Evolutionary conservation across 2,888 invertebrate genomes (phyloP), one percentile per base, ranked within the genome.

Genomic region (Cataglyphis albicans): DNA sequence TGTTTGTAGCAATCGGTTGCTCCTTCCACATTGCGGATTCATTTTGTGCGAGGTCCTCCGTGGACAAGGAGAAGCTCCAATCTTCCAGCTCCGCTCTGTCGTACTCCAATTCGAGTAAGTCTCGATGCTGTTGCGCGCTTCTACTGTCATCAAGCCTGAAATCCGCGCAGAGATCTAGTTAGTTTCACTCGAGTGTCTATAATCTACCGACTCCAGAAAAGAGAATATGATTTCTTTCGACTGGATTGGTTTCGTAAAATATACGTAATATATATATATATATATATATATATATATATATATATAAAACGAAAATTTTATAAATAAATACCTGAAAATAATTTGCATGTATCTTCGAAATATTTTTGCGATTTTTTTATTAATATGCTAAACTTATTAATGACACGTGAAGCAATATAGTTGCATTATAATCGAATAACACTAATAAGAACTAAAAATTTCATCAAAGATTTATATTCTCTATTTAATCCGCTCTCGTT

Each of bases 31-130:
- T 80, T 41, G 75, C 87, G 81, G 87, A 85, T 61, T 93, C 93
- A 67, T 91, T 92, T 88, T 96, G 96, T 90, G 95, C 95, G 83
- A 97, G 95, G 94, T 97, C 97, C 92, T 97, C 97, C 88, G 96
- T 96, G 0, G 97, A 97, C 85, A 97, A 94, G 65, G 97, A 97
- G 92, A 97, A 95, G 92, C 97, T 97, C 97, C 97, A 97, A 93
- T 97, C 97, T 94, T 97, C 97, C 86, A 97, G 94, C 93, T 97
- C 97, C 3, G 97, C 96, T 89, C 96, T 96, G 92, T 97, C 97
- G 91, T 97, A 97, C 93, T 97, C 97, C 91, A 97, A 95, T 92
- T 97, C 97, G 38, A 96, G 95, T 88, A 97, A 94, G 92, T 97
- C 97, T 84, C 97, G 95, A 92, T 97, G 97, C 89, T 97, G 96